Evolutionary conservation across 35 echinoderm and acorn worm species (phyloP).

Genomic region (Heliocidaris tuberculata): DNA sequence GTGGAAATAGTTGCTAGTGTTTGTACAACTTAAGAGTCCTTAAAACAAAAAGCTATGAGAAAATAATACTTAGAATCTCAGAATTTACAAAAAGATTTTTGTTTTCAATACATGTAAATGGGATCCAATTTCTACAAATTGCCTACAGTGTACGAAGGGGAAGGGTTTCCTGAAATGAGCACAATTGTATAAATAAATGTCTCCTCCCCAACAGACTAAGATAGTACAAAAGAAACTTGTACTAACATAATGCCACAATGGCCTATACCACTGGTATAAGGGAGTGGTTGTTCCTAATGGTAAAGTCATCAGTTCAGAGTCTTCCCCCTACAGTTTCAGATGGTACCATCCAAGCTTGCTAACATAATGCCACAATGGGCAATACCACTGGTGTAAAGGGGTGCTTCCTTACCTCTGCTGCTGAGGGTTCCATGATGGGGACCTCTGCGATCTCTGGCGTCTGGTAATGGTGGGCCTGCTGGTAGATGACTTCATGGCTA

Average conservation of each 20-base stretch:
- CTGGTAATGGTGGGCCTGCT: constrained; percentile 34
- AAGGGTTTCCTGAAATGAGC: background rate
- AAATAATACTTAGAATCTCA: background rate
- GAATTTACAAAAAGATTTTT: too few species aligned
- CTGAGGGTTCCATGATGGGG: constrained; percentile 37
- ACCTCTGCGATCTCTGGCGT: constrained; percentile 21
- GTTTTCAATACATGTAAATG: too few species aligned
- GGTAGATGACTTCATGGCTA: constrained; percentile 36
- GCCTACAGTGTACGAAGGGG: background rate
- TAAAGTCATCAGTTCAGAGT: too few species aligned
- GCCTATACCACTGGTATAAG: too few species aligned
- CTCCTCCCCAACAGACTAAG: background rate
- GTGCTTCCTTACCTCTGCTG: constrained; percentile 34
- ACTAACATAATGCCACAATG: too few species aligned
- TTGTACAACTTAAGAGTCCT: background rate
- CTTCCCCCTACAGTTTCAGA: too few species aligned
- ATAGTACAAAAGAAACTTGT: background rate
- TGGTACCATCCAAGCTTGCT: too few species aligned
- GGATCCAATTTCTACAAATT: too few species aligned
- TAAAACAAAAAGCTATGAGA: background rate
- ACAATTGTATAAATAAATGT: background rate
- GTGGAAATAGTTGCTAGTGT: too few species aligned
- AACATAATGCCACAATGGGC: background rate
- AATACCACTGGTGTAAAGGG: background rate
- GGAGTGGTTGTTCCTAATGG: too few species aligned